Percentiles rank a stretch among this genome's conserved stretches.
Conservation (phyloP, 2,113 vertebrate species). For the Rhipidura dahli region DNA sequence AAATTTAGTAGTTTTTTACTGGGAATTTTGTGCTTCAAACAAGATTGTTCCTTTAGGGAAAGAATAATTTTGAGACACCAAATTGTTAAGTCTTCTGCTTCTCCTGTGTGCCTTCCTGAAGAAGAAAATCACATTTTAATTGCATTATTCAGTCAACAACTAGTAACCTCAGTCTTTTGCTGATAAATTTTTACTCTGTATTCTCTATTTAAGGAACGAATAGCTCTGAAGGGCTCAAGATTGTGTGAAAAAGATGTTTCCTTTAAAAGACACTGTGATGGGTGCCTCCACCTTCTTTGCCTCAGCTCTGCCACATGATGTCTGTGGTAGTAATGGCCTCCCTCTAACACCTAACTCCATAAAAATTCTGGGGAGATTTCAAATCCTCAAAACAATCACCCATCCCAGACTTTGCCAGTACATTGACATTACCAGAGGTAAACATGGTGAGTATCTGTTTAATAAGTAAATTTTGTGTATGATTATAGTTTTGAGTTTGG, state of each 20-base stretch:
- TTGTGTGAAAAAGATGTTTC: conserved; percentile 76
- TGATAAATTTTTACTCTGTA: not conserved
- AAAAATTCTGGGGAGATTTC: conserved; percentile 96
- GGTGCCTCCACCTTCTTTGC: conserved; percentile 98
- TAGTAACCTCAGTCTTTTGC: not conserved
- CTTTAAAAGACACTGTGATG: conserved; percentile 87
- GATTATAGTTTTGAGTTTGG: not conserved
- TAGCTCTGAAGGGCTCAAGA: not conserved
- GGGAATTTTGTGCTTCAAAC: not conserved
- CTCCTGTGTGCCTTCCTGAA: not conserved
- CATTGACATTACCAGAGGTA: conserved; percentile 93
- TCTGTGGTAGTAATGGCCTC: conserved; percentile 97
- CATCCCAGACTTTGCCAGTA: conserved; percentile 97
- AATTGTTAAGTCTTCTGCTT: not conserved
- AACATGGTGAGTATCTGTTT: conserved; percentile 83
- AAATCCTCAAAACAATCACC: conserved; percentile 93
- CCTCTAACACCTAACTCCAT: conserved; percentile 98
- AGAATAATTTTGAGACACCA: not conserved
- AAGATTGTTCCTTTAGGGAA: not conserved
- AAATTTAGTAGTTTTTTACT: not conserved
- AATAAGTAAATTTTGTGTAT: not conserved
- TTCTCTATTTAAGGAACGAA: not conserved
- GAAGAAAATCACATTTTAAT: not conserved
- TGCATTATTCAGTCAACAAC: not conserved
- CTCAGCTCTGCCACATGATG: conserved; percentile 94